Base-by-base conservation (phyloP, 2,888 invertebrate genomes). In the Theretra japonica region DNA sequence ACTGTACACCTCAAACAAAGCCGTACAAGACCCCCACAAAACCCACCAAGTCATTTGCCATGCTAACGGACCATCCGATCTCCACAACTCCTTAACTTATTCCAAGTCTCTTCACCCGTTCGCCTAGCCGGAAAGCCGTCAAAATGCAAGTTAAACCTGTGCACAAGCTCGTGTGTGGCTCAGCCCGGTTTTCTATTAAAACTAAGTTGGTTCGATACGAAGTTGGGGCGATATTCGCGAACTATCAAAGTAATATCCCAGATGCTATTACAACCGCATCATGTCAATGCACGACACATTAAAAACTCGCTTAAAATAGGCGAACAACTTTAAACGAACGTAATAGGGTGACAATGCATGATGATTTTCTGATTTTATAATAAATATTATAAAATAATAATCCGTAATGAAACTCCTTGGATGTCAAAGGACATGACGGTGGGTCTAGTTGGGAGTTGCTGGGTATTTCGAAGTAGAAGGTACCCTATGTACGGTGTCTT, bases 231-330 rank as follows among this genome's bases (percentile, higher is more conserved):
- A 53, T 53, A 53, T 53, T 65, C 41, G 25, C n/a, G 60, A 33
- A 65, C 48, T 65, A 65, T 65, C 41, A 23, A 23, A 48, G 62
- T 65, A 65, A 65, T 48, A 65, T 65, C 30, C 15, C 1, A 65
- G 48, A 48, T 48, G 65, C 48, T 65, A 48, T 65, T 65, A 65
- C 65, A 23, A 48, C 65, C 23, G 19, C 48, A 65, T 65, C 65
- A 65, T 65, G 65, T 48, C 48, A 48, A 65, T 65, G 65, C 41
- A 65, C 62, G 62, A 60, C 60, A 60, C 60, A 60, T 65, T 48
- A 65, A 65, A 65, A 65, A 65, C 65, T 65, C 65, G 17, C 65
- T 65, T 65, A 21, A 21, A 62, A 65, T 65, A 65, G 48, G 65
- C 41, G 23, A 65, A 65, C 65, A 41, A 21, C 65, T 65, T 65